A percentile compares a stretch with the other conserved stretches of the same genome.
Evolutionary conservation across 2,888 invertebrate genomes (phyloP).

Genomic region (Drosophila limbata): DNA sequence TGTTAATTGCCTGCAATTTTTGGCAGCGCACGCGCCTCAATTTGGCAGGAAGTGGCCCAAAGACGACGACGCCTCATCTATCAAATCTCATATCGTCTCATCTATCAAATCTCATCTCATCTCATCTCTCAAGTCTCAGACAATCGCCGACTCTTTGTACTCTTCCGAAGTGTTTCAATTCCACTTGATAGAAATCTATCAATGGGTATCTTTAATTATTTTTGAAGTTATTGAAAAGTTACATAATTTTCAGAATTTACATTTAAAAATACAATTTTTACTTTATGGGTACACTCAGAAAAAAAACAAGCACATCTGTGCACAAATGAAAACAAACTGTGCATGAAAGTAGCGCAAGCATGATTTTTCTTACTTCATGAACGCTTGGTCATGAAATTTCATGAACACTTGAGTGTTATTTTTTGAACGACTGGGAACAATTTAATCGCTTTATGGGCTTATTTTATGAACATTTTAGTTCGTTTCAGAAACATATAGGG

Average conservation of each 20-base stretch:
- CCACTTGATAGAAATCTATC: not conserved
- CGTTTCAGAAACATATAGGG: too few relatives aligned
- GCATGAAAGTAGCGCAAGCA: too few relatives aligned
- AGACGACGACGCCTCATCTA: slow-evolving; percentile 18
- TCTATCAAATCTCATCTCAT: not conserved
- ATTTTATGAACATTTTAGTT: too few relatives aligned
- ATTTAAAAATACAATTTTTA: not conserved
- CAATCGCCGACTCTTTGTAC: slow-evolving; percentile 6
- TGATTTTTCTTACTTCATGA: too few relatives aligned
- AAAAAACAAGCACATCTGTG: too few relatives aligned
- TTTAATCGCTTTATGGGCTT: too few relatives aligned
- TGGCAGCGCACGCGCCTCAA: slow-evolving; percentile 60
- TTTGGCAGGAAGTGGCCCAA: slow-evolving; percentile 63
- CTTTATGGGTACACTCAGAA: too few relatives aligned
- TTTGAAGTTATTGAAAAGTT: not conserved
- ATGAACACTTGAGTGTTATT: too few relatives aligned
- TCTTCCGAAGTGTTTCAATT: slow-evolving; percentile 1
- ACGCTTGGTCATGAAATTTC: too few relatives aligned
- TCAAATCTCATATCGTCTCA: slow-evolving; percentile 7
- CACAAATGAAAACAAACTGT: too few relatives aligned
- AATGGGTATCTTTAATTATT: not conserved
- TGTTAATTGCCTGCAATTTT: slow-evolving; percentile 71
- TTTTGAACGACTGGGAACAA: too few relatives aligned
- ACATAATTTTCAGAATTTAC: too few relatives aligned
- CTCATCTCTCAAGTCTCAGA: not conserved